Conservation (phyloP, 2,113 vertebrate genomes). For the Tichodroma muraria region DNA sequence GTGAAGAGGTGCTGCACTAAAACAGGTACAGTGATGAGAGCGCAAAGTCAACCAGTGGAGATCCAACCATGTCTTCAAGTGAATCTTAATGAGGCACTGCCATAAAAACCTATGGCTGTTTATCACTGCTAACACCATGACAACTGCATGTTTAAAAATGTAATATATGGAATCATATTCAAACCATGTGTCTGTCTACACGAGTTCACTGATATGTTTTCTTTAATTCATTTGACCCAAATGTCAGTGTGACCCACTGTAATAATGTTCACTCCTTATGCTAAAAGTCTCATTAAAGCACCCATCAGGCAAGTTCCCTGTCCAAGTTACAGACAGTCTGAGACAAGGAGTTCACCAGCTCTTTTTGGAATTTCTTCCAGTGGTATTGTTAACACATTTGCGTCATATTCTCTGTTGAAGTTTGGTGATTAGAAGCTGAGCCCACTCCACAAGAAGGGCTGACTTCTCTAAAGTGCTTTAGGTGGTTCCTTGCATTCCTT, state of each 20-base stretch:
- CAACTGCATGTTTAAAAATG: not conserved
- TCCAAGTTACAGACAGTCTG: not conserved
- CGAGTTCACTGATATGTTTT: not conserved
- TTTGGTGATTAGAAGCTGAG: not conserved
- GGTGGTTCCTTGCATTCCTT: not conserved
- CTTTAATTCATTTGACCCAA: not conserved
- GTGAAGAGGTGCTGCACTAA: not conserved
- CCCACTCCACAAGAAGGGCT: no score
- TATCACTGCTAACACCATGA: not conserved
- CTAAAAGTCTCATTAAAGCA: not conserved
- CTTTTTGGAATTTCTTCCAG: not conserved
- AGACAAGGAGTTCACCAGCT: not conserved
- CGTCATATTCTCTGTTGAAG: not conserved
- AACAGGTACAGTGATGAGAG: not conserved
- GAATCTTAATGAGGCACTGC: not conserved
- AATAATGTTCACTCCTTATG: not conserved
- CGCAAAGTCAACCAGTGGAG: not conserved
- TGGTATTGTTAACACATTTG: not conserved
- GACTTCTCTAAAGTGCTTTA: not conserved
- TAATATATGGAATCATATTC: not conserved
- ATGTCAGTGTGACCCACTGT: not conserved
- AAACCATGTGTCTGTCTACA: not conserved
- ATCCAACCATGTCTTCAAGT: not conserved
- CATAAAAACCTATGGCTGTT: not conserved
- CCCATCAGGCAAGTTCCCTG: not conserved